Conservation (phyloP, 2,888 invertebrate species). For the Nezara viridula region DNA sequence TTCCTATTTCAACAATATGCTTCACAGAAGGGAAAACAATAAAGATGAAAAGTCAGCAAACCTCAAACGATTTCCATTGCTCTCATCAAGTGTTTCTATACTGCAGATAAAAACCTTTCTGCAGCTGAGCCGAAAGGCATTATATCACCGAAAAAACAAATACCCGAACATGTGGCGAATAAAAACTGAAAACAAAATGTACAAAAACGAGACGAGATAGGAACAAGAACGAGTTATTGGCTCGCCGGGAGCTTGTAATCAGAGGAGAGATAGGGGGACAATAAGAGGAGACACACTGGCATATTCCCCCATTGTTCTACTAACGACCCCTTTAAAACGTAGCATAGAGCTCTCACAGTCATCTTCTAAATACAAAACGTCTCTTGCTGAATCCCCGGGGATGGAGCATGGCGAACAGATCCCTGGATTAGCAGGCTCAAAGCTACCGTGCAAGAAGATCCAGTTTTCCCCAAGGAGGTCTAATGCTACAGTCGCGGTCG, state of each 20-base stretch:
- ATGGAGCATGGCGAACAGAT: background rate
- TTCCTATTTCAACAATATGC: background rate
- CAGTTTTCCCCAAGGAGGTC: background rate
- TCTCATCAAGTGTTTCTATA: background rate
- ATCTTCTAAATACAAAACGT: conserved; percentile 37
- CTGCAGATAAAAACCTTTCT: conserved; percentile 3
- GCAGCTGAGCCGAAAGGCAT: background rate
- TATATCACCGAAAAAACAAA: conserved; percentile 34
- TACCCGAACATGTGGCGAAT: background rate
- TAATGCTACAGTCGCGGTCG: background rate
- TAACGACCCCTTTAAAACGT: conserved; percentile 39
- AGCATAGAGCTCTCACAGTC: conserved; percentile 32
- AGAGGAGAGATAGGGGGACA: conserved; percentile 27
- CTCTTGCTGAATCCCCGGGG: background rate
- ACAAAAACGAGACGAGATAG: background rate
- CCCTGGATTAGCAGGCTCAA: background rate
- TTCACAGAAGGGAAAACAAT: background rate
- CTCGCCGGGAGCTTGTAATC: conserved; percentile 23
- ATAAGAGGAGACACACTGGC: conserved; percentile 34
- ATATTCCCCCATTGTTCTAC: conserved; percentile 47
- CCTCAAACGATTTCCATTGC: background rate
- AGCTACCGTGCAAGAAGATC: background rate
- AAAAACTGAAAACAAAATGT: background rate
- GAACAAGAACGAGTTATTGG: conserved; percentile 33
- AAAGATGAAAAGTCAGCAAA: background rate